These are phyloP conservation scores for Apis laboriosa DNA, from an alignment of 1,140 invertebrate species.

Conservation along the genomic window DNA sequence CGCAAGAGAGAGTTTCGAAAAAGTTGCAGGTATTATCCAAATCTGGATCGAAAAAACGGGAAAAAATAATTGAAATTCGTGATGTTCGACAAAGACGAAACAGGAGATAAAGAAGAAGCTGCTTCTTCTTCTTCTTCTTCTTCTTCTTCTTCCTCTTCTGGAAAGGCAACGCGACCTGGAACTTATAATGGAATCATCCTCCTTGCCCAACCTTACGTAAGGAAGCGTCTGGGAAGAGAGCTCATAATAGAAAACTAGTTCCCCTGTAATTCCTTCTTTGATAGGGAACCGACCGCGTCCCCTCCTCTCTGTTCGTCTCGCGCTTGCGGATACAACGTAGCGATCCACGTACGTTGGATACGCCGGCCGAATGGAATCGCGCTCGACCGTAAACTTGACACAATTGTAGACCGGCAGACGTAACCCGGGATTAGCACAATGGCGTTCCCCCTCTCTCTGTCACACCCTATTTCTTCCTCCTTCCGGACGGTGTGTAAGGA, in stretches of 20 bases:
- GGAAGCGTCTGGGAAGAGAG: slow-evolving; percentile 32
- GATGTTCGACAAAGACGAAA: slow-evolving; percentile 14
- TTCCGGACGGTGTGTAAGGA: neutral
- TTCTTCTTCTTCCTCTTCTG: neutral
- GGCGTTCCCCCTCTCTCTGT: slow-evolving; percentile 2
- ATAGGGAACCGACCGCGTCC: slow-evolving; percentile 43
- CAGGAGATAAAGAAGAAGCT: neutral
- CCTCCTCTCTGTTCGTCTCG: neutral
- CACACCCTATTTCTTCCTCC: slow-evolving; percentile 1
- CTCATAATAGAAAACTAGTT: slow-evolving; percentile 63
- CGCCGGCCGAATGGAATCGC: slow-evolving; percentile 60
- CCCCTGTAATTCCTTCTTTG: slow-evolving; percentile 61
- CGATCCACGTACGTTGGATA: slow-evolving; percentile 37
- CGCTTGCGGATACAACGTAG: slow-evolving; percentile 13
- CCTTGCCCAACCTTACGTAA: slow-evolving; percentile 40
- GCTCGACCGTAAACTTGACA: slow-evolving; percentile 67
- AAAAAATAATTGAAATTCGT: too few relatives aligned
- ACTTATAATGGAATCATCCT: slow-evolving; percentile 66
- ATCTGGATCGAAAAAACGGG: too few relatives aligned
- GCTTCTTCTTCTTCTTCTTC: too few relatives aligned
- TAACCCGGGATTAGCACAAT: slow-evolving; percentile 65
- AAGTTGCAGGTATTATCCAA: too few relatives aligned
- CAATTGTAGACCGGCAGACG: slow-evolving; percentile 57
- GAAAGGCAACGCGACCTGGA: slow-evolving; percentile 28
- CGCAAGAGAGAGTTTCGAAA: too few relatives aligned